Evolutionary conservation across 2,113 vertebrate genomes (phyloP).

Genomic region (Melanotaenia duboulayi): DNA sequence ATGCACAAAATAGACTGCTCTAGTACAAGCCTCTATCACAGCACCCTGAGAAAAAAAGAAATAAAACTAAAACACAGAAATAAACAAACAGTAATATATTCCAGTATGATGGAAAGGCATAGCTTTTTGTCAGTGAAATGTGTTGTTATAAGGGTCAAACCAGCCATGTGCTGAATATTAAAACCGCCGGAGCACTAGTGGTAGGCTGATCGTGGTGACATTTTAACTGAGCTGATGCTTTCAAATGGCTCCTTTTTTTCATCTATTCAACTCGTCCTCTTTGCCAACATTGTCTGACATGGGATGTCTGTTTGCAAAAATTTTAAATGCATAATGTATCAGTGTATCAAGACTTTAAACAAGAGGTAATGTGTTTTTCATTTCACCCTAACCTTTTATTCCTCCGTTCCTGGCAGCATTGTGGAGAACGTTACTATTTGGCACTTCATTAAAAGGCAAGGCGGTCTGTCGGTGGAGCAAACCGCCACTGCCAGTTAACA

Average conservation of each 20-base stretch:
- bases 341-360: constrained; percentile 81
- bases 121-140: constrained; percentile 78
- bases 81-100: constrained; percentile 81
- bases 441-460: constrained; percentile 86
- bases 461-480: constrained; percentile 74
- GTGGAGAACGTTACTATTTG: constrained; percentile 83
- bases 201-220: constrained; percentile 66
- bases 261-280: constrained; percentile 71
- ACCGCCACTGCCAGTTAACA: constrained; percentile 83
- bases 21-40: constrained; percentile 83
- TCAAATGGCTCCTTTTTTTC: constrained; percentile 37
- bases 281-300: constrained; percentile 51
- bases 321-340: constrained; percentile 75
- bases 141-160: constrained; percentile 71
- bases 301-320: constrained; percentile 66
- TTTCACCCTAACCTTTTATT: constrained; percentile 74
- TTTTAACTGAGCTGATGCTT: constrained; percentile 65
- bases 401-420: constrained; percentile 81
- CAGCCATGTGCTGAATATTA: constrained; percentile 70
- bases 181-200: constrained; percentile 75
- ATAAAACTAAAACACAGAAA: constrained; percentile 75
- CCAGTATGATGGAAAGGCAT: constrained; percentile 86
- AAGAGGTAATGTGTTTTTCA: constrained; percentile 83
- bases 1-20: constrained; percentile 82
- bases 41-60: constrained; percentile 86